These are phyloP conservation scores for Tachysurus vachellii DNA, from an alignment of 2,113 vertebrate species.

Conservation along the genomic window DNA sequence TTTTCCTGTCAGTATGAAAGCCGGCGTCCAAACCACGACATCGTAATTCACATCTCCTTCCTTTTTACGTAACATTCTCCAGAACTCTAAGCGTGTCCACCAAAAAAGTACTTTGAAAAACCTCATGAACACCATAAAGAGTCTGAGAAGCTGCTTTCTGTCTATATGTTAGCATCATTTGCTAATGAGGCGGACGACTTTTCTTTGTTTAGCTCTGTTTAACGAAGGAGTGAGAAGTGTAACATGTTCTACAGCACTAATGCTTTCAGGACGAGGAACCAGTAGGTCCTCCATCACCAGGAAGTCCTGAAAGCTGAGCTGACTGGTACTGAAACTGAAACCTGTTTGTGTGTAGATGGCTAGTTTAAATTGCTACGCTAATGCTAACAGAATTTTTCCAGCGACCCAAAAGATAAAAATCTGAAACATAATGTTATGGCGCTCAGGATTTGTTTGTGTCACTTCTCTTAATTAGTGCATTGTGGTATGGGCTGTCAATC, in stretches of 20 bases:
- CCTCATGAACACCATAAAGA: not conserved
- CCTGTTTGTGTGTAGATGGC: not conserved
- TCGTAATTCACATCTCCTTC: not conserved
- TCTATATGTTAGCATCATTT: not conserved
- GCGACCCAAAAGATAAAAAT: not conserved
- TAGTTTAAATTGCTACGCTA: not conserved
- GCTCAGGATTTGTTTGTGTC: not conserved
- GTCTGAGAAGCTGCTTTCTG: not conserved
- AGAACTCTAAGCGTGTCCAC: not conserved
- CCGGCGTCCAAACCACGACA: slow-evolving; percentile 13
- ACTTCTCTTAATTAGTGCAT: not conserved
- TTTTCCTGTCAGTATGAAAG: slow-evolving; percentile 13
- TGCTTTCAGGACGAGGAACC: not conserved
- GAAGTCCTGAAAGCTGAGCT: not conserved
- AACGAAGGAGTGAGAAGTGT: too few species aligned
- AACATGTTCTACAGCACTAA: not conserved
- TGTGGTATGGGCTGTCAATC: not conserved
- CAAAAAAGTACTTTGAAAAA: not conserved
- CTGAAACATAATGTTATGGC: not conserved
- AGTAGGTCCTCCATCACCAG: not conserved
- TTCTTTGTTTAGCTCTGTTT: too few species aligned
- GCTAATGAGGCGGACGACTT: too few species aligned
- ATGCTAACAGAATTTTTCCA: not conserved
- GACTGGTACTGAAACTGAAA: not conserved
- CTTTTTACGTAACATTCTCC: slow-evolving; percentile 9